phyloP scores from a whole-genome alignment of 2,797 vertebrate species.

The Coregonus suidteri region DNA sequence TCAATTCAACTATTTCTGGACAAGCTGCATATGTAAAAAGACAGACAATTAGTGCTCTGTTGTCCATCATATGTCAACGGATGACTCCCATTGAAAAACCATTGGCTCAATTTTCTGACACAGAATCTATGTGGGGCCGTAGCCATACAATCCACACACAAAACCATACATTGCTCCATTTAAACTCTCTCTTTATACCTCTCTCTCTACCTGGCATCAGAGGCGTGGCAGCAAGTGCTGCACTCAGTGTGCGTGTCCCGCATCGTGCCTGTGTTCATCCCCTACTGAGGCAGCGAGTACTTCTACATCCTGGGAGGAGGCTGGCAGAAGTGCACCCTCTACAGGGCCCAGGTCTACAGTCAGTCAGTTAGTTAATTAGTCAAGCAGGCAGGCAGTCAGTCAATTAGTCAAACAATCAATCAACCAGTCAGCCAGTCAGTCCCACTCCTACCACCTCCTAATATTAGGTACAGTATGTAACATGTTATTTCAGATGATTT shows the following conservation, averaged over 20 bases:
- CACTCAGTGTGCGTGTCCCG: slow-evolving; percentile 21
- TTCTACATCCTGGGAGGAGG: slow-evolving; percentile 30
- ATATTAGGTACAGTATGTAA: slow-evolving; percentile 12
- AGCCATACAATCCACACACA: too few relatives aligned
- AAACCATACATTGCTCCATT: too few relatives aligned
- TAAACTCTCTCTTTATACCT: neutral
- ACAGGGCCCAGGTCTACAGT: slow-evolving; percentile 23
- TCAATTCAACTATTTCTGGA: too few relatives aligned
- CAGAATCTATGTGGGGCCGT: too few relatives aligned
- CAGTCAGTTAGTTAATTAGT: neutral
- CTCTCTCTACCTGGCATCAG: neutral
- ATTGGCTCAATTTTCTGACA: too few relatives aligned
- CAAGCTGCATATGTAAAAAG: too few relatives aligned
- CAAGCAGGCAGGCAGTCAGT: too few relatives aligned
- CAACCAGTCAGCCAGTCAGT: too few relatives aligned
- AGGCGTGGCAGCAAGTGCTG: slow-evolving; percentile 21
- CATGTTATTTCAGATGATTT: neutral
- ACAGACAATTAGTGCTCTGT: too few relatives aligned
- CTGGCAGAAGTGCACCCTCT: slow-evolving; percentile 28
- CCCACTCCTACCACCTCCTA: slow-evolving; percentile 2
- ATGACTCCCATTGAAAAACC: too few relatives aligned
- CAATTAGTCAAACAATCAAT: too few relatives aligned
- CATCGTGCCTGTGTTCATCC: slow-evolving; percentile 21
- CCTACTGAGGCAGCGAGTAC: slow-evolving; percentile 20
- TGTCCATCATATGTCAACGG: too few relatives aligned